A percentile compares a stretch with the other conserved stretches of the same genome.
Conservation (phyloP, 30 jellyfish, hydroid and myxozoan genomes). For the Morbakka virulenta region DNA sequence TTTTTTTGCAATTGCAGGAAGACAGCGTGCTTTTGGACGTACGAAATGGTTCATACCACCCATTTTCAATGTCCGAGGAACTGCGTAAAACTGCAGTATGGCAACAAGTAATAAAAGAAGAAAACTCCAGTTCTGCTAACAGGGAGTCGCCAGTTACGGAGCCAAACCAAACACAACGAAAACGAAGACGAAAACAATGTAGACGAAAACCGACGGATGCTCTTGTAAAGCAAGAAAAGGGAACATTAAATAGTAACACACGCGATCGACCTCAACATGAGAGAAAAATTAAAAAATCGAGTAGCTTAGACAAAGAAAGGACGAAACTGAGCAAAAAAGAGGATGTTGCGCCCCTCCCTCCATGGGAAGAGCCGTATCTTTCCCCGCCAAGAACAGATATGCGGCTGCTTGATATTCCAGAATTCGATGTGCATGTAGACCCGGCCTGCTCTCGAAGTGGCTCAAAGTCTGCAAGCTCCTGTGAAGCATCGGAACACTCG, state of each 20-base stretch:
- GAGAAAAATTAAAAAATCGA: slow-evolving; percentile 7
- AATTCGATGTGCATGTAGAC: slow-evolving; percentile 70
- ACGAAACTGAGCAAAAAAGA: not conserved
- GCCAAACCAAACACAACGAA: slow-evolving; percentile 28
- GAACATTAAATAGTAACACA: not conserved
- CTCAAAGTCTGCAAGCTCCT: too few relatives aligned
- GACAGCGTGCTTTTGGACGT: slow-evolving; percentile 52
- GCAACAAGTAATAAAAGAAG: slow-evolving; percentile 75
- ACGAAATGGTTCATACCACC: slow-evolving; percentile 22
- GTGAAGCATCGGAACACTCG: too few relatives aligned
- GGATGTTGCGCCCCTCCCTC: slow-evolving; percentile 67
- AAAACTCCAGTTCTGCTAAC: slow-evolving; percentile 51
- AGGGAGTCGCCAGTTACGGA: slow-evolving; percentile 30
- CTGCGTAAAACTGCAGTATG: slow-evolving; percentile 86
- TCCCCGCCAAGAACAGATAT: slow-evolving; percentile 93
- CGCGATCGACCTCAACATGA: too few relatives aligned
- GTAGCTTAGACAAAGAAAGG: slow-evolving; percentile 6
- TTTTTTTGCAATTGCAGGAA: slow-evolving; percentile 28
- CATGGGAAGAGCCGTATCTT: slow-evolving; percentile 89
- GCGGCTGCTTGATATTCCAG: slow-evolving; percentile 49
- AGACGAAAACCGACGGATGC: slow-evolving; percentile 34
- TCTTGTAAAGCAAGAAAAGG: too few relatives aligned
- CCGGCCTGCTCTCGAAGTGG: slow-evolving; percentile 91
- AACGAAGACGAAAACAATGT: slow-evolving; percentile 36
- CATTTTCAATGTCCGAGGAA: slow-evolving; percentile 80